Evolutionary conservation across 2,888 invertebrate species (phyloP), one percentile per base, ranked within the genome.

Genomic region (Andrena camellia): DNA sequence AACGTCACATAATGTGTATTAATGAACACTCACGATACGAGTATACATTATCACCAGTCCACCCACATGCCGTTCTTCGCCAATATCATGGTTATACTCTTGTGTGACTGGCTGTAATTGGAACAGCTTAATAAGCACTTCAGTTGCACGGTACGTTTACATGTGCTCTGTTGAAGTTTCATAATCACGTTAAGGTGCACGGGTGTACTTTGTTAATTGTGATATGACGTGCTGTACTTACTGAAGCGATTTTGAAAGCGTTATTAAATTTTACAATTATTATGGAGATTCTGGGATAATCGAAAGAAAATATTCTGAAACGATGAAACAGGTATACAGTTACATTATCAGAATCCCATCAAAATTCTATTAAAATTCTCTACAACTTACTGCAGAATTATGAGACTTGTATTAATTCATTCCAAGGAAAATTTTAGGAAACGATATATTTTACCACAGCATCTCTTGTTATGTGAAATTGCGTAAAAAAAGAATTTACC

Each of bases 241-340:
- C 52, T 20, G 8, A 31, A 35, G 26, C 26, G 64, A 23, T 81
- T 63, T 68, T 35, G 59, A 13, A 23, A 23, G 59, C 26, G 66
- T 42, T 52, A 78, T 81, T 71, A 71, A 62, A 71, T 79, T 72
- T 72, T 20, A 20, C 60, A 64, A 31, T 79, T 78, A 64, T 62
- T 71, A 59, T 57, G 57, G 57, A 60, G 62, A 75, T 60, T 60
- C 77, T 7, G 20, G 10, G 26, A 33, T 66, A 73, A 69, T 73
- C 52, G 50, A 54, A 69, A 35, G 50, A 54, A 59, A 64, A 76
- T 68, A 71, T 59, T 31, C 20, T n/a, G 68, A n/a, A 50, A 67
- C n/a, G 42, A 29, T 4, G 31, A 10, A 7, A 29, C 17, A 42
- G 7, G 10, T 26, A 42, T 17, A 1, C 42, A 26, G 50, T 52